Evolutionary conservation across 2,113 vertebrate species (phyloP), one percentile per base, ranked within the genome.

Genomic region (Cottus gobio): DNA sequence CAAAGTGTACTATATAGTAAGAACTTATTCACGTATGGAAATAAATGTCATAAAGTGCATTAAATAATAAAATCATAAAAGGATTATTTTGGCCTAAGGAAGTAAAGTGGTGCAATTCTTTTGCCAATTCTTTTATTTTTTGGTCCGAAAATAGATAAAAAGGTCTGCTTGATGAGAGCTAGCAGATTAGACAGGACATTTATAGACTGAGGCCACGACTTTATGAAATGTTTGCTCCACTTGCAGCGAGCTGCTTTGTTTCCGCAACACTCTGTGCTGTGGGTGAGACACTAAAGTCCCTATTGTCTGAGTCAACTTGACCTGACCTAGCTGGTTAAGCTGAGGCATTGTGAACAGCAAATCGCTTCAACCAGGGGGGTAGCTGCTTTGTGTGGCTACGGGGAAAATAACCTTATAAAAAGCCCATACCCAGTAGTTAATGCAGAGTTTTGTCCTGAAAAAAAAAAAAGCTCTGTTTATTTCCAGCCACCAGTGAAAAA

Each of bases 321-420:
- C 95, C 95, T 93, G 95, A 95, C 95, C 95, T 93, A 85, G 93
- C 95, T 95, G 94, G 94, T 95, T 95, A 95, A 95, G 95, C 95
- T 95, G 93, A 90, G 77, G 92, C 93, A 95, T 95, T 95, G 95
- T 94, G 92, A 91, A 85, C 93, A 91, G 95, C 94, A 95, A 95
- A 95, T 94, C 90, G 92, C 93, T 94, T 94, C 94, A 92, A 92
- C 94, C 82, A 91, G 93, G 94, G 91, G 94, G 94, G 92, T 90
- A 80, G 87, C 86, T 88, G 89, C 93, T 95, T 95, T 95, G 92
- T 94, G 89, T 83, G 91, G 87, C 93, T 91, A 85, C 66, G 75
- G 85, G 85, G 94, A 93, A 93, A 95, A 94, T 93, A 94, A 94
- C 90, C 89, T 90, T 84, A 90, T 90, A 90, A 94, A 94, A 94